Evolutionary conservation across 2,113 vertebrate genomes (phyloP), one percentile per base, ranked within the genome.

Genomic region (Channa argus): DNA sequence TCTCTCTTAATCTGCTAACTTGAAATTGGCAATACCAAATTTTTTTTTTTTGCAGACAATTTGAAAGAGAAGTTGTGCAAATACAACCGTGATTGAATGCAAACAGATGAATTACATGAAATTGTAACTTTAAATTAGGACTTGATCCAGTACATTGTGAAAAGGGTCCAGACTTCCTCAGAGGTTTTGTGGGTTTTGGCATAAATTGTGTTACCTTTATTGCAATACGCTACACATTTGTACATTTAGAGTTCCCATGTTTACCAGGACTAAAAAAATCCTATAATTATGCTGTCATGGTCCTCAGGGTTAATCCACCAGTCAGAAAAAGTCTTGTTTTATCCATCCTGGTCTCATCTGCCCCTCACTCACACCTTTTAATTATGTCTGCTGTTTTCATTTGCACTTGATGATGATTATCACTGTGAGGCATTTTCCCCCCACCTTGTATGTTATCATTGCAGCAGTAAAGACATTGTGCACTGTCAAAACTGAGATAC

Each of bases 401-500:
- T 79, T 61, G 63, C 54, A 79, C 65, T n/a, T 84, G 75, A 66
- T 66, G 68, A 74, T 84, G 74, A 77, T 82, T 60, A 63, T 55
- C 70, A 79, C 52, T 53, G 53, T 34, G n/a, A 76, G 67, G 63
- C 14, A 5, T 63, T 61, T 50, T 72, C 71, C n/a, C 66, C 2
- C 14, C 50, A 41, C 51, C 39, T 46, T 3, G 1, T 53, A 46
- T 2, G 33, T 86, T 82, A 71, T 60, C 73, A 45, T 56, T 75
- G 74, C 56, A 83, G 51, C 74, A 71, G 45, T 56, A 50, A 84
- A 54, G 58, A 59, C 46, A 24, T 61, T 71, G 24, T 24, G 24
- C 74, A 83, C 86, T 84, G 82, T 83, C 55, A 71, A 67, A 74
- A 66, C 63, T 9, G 71, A 75, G 84, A 83, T 71, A 33, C 41